Conservation (phyloP, 2,113 vertebrate genomes). For the Alaudala cheleensis region DNA sequence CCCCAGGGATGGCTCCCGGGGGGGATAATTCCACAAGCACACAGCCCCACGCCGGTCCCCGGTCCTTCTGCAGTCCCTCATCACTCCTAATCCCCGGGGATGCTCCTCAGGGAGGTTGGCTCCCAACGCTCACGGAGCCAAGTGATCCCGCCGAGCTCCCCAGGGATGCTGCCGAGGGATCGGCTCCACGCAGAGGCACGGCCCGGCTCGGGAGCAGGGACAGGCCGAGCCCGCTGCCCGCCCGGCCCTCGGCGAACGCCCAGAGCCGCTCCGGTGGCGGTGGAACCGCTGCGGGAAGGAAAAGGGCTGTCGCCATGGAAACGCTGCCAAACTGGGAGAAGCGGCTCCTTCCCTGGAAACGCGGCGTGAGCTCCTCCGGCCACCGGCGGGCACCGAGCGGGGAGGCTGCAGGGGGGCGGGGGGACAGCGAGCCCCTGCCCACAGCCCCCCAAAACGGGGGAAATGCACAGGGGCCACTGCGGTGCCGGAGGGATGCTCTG, state of each 20-base stretch:
- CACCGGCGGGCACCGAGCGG: rapidly evolving
- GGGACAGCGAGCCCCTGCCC: rapidly evolving
- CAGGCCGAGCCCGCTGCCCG: neutral
- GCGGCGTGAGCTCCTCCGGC: rapidly evolving
- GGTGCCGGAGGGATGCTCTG: rapidly evolving
- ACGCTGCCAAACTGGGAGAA: conserved; percentile 57
- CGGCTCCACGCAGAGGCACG: rapidly evolving
- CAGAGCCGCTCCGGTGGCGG: neutral
- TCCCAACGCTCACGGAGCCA: rapidly evolving
- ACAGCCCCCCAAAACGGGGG: neutral
- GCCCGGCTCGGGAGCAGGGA: neutral
- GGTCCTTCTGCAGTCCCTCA: neutral
- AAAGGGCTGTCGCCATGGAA: conserved; percentile 61
- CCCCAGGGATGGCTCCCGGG: neutral
- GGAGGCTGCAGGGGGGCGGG: rapidly evolving
- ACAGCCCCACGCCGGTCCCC: neutral
- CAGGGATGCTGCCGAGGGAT: neutral
- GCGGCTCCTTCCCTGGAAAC: neutral
- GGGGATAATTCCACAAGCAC: neutral
- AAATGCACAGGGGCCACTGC: rapidly evolving
- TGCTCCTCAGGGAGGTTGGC: neutral
- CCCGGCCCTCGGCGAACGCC: neutral
- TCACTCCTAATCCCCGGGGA: neutral
- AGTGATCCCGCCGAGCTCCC: rapidly evolving
- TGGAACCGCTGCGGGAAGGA: conserved; percentile 19